Percentiles rank a stretch among this genome's conserved stretches.
Conservation (phyloP, 2,113 vertebrate species). For the Onychostruthus taczanowskii region DNA sequence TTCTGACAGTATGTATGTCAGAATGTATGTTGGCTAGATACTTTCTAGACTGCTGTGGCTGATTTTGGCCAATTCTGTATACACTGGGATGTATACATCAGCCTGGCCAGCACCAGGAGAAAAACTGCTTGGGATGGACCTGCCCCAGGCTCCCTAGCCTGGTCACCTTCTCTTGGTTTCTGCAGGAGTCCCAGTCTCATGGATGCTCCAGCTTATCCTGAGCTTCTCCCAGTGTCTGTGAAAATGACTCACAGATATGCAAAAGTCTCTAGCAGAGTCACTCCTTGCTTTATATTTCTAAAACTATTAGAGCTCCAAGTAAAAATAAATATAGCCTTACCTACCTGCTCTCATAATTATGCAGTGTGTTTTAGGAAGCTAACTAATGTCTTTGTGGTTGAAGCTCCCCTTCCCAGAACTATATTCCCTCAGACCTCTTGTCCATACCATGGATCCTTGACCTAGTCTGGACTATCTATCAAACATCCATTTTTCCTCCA, state of each 20-base stretch:
- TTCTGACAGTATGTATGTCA: not conserved
- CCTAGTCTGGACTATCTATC: not conserved
- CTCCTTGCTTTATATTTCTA: not conserved
- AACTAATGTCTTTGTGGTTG: not conserved
- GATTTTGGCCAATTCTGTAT: rapidly evolving
- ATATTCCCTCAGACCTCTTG: not conserved
- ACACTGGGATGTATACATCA: not conserved
- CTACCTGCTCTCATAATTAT: not conserved
- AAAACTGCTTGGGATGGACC: not conserved
- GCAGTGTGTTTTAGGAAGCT: not conserved
- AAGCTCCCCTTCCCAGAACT: not conserved
- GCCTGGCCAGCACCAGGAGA: not conserved
- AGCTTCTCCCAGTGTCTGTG: not conserved
- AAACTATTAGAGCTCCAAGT: not conserved
- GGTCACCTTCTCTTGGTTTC: not conserved
- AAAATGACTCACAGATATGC: not conserved
- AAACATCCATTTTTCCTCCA: not conserved
- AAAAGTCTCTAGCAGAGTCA: not conserved
- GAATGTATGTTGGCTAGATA: not conserved
- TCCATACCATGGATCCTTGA: not conserved
- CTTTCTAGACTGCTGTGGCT: not conserved
- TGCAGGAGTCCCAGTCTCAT: not conserved
- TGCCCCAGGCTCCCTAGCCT: not conserved
- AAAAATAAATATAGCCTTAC: not conserved
- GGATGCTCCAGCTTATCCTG: not conserved